Percentiles rank a stretch among this genome's conserved stretches.
phyloP scores from a whole-genome alignment of 1,140 invertebrate genomes.

The Phymastichus coffea region DNA sequence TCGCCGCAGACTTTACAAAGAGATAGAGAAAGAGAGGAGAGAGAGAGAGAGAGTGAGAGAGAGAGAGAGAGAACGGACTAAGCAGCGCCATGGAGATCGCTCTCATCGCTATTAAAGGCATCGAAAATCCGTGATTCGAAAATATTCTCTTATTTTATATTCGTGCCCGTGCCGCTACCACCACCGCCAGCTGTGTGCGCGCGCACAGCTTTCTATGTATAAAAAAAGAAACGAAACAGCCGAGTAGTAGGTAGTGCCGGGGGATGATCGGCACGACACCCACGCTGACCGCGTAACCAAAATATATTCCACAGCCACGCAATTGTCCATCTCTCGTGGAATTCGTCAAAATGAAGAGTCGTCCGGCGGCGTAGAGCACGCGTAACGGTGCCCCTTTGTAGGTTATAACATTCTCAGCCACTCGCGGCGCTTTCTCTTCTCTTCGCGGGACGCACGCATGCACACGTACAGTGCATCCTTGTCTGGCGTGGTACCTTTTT shows the following conservation, averaged over 20 bases:
- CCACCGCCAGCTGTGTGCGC: conserved; percentile 30
- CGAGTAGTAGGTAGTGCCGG: neutral
- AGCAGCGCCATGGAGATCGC: neutral
- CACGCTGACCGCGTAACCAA: conserved; percentile 46
- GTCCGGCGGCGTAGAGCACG: too few species aligned
- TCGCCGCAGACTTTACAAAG: conserved; percentile 13
- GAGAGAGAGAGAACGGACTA: too few species aligned
- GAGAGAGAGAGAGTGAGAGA: too few species aligned
- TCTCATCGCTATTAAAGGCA: conserved; percentile 39
- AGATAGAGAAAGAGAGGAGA: neutral
- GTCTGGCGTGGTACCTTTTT: neutral
- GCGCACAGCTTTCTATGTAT: conserved; percentile 42
- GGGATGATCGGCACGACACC: conserved; percentile 53
- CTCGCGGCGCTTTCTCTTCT: too few species aligned
- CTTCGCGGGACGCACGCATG: too few species aligned
- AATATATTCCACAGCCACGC: too few species aligned
- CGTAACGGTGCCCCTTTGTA: conserved; percentile 23
- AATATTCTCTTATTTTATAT: conserved; percentile 51
- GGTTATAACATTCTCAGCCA: conserved; percentile 26
- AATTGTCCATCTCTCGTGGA: too few species aligned
- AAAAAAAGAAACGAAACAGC: conserved; percentile 30
- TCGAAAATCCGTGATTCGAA: conserved; percentile 46
- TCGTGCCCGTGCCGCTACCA: conserved; percentile 39
- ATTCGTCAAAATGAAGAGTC: too few species aligned
- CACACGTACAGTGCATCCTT: neutral